Evolutionary conservation across 1,140 invertebrate genomes (phyloP).

Genomic region (Rhyzopertha dominica): DNA sequence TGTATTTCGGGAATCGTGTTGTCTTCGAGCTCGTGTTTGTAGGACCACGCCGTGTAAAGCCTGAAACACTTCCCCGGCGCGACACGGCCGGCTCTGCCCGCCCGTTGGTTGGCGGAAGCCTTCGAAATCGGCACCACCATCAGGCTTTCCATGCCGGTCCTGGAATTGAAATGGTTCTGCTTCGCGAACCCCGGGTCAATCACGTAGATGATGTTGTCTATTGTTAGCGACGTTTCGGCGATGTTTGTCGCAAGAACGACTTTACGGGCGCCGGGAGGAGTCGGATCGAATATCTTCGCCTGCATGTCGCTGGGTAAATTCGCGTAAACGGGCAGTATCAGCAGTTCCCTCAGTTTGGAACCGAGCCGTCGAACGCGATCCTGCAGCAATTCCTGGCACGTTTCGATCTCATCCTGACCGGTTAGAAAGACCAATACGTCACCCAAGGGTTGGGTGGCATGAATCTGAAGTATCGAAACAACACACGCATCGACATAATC

Average conservation of each 20-base stretch:
- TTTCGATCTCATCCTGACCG: slow-evolving; percentile 95
- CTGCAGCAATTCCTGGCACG: slow-evolving; percentile 86
- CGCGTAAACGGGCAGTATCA: slow-evolving; percentile 96
- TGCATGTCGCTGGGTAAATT: slow-evolving; percentile 99
- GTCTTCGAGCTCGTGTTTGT: slow-evolving; percentile 96
- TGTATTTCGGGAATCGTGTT: slow-evolving; percentile 98
- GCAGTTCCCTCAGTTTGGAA: slow-evolving; percentile 86
- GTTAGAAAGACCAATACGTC: slow-evolving; percentile 97
- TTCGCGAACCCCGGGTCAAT: slow-evolving; percentile 99
- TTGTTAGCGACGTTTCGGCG: slow-evolving; percentile 97
- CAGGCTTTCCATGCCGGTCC: slow-evolving; percentile 90
- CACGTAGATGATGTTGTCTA: slow-evolving; percentile 98
- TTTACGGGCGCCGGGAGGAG: slow-evolving; percentile 91
- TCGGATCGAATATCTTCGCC: slow-evolving; percentile 95
- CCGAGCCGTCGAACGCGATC: slow-evolving; percentile 88
- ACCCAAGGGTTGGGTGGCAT: slow-evolving; percentile 90
- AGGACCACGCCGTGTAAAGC: slow-evolving; percentile 95
- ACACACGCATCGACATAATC: slow-evolving; percentile 98
- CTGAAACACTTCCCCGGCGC: slow-evolving; percentile 97
- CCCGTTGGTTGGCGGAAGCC: slow-evolving; percentile 91
- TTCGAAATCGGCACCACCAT: slow-evolving; percentile 98
- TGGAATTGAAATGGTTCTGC: slow-evolving; percentile 98
- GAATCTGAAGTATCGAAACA: slow-evolving; percentile 95
- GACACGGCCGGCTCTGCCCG: slow-evolving; percentile 86
- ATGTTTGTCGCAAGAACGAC: slow-evolving; percentile 98